Evolutionary conservation across 2,113 vertebrate species (phyloP).

Genomic region (Butorides virescens): DNA sequence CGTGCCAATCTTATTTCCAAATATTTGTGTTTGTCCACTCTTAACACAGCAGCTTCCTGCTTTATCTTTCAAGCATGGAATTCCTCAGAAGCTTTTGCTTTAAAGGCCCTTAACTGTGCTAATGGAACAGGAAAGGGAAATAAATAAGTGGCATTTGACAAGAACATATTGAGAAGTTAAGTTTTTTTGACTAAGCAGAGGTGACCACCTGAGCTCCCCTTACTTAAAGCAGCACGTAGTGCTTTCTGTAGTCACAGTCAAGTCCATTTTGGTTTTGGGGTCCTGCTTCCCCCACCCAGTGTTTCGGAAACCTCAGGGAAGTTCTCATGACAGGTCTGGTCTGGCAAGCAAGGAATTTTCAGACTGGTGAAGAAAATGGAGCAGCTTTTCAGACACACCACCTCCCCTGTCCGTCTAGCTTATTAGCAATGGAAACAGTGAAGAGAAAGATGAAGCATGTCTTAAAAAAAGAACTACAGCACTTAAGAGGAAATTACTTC

Average conservation of each 20-base stretch:
- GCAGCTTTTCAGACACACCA: background rate
- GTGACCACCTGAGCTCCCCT: background rate
- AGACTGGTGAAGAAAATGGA: background rate
- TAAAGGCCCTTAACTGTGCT: background rate
- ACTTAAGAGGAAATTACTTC: background rate
- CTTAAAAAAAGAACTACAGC: background rate
- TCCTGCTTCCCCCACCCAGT: accelerated
- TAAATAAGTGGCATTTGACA: background rate
- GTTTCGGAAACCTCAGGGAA: background rate
- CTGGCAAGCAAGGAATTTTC: background rate
- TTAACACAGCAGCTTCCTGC: background rate
- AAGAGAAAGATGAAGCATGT: background rate
- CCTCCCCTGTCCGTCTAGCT: background rate
- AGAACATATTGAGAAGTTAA: background rate
- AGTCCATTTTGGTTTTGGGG: background rate
- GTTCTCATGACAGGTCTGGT: background rate
- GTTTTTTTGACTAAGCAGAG: background rate
- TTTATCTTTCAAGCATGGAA: conserved; percentile 23
- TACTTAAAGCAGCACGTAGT: background rate
- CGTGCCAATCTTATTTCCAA: background rate
- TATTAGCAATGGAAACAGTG: background rate
- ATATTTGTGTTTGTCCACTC: background rate
- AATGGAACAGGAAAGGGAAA: conserved; percentile 8
- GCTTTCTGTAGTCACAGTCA: background rate
- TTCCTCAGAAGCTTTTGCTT: conserved; percentile 6